Evolutionary conservation across 2,888 invertebrate genomes (phyloP).

Genomic region (Eupeodes luniger): DNA sequence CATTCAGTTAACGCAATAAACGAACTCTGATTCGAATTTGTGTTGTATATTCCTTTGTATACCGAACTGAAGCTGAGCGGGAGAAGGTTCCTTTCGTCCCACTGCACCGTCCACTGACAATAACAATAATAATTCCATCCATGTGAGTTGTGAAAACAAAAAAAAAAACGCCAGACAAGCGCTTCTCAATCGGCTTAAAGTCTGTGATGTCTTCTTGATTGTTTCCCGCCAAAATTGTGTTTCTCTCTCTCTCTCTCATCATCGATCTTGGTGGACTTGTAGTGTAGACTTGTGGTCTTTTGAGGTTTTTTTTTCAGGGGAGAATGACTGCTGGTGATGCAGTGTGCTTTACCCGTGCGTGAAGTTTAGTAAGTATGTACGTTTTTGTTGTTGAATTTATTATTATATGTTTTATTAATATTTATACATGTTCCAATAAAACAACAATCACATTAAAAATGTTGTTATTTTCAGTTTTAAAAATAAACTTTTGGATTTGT

Average conservation of each 20-base stretch:
- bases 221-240: conserved; percentile 56
- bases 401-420: conserved; percentile 32
- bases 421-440: conserved; percentile 11
- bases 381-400: background rate
- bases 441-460: conserved; percentile 39
- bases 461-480: conserved; percentile 51
- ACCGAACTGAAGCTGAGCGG: background rate
- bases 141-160: background rate
- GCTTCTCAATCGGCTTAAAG: conserved; percentile 26
- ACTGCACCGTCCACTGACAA: background rate
- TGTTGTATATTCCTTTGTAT: background rate
- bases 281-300: background rate
- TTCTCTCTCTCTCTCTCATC: background rate
- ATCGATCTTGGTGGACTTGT: conserved; percentile 12
- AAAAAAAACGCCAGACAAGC: conserved; percentile 16
- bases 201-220: conserved; percentile 38
- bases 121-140: conserved; percentile 19
- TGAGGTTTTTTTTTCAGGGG: background rate
- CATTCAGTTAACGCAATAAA: conserved; percentile 64
- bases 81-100: conserved; percentile 26
- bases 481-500: conserved; percentile 13
- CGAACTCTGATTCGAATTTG: conserved; percentile 35
- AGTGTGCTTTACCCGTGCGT: conserved; percentile 41
- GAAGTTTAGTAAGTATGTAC: conserved; percentile 34
- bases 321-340: background rate